These are phyloP conservation scores for Microtus richardsoni DNA, from an alignment of 2,113 vertebrate genomes.

Conservation along the genomic window DNA sequence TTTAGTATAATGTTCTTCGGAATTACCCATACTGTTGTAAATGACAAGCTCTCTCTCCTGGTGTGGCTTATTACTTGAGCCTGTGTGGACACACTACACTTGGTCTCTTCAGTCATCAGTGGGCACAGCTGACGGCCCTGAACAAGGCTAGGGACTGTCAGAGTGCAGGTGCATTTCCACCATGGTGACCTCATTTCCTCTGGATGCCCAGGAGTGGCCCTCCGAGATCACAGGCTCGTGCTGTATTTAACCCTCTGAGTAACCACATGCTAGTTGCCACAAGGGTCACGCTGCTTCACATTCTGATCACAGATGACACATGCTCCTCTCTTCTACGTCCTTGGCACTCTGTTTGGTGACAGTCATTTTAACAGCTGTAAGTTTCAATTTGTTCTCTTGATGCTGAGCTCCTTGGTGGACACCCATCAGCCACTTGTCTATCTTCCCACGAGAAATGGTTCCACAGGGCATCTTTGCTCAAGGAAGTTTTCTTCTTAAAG, in stretches of 20 bases:
- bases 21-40: background rate
- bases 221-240: too few species aligned
- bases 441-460: background rate
- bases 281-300: background rate
- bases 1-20: background rate
- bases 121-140: background rate
- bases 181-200: background rate
- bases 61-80: background rate
- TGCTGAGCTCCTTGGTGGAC: background rate
- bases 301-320: background rate
- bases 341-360: background rate
- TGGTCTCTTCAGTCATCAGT: background rate
- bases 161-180: background rate
- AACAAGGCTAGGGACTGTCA: background rate
- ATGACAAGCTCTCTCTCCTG: background rate
- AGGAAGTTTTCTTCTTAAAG: conserved; percentile 3
- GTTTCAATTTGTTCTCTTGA: background rate
- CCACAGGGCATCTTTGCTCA: background rate
- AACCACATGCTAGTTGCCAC: background rate
- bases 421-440: background rate
- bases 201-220: background rate
- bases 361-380: background rate
- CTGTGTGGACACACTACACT: background rate
- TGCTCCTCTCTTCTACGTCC: too few species aligned
- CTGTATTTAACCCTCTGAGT: background rate